Conservation (phyloP, 2,113 vertebrate genomes). For the Neopipo cinnamomea region DNA sequence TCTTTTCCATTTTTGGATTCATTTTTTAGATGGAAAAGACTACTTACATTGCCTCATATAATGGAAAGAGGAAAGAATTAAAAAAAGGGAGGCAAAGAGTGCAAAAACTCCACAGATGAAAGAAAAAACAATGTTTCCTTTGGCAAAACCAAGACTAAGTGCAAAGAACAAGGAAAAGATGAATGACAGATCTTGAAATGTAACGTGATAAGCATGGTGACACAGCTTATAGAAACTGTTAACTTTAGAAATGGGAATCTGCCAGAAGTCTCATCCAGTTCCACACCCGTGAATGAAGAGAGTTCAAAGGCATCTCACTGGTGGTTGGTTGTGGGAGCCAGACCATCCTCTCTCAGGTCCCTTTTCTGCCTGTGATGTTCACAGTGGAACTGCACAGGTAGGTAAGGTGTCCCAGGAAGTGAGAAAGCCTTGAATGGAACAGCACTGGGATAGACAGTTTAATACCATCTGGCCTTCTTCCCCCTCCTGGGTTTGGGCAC, state of each 20-base stretch:
- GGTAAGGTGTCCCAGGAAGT: not conserved
- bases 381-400: not conserved
- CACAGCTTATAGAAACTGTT: not conserved
- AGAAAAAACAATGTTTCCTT: not conserved
- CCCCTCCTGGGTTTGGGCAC: not conserved
- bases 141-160: not conserved
- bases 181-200: not conserved
- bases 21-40: not conserved
- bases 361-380: not conserved
- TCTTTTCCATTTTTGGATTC: not conserved
- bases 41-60: not conserved
- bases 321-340: not conserved
- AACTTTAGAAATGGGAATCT: not conserved
- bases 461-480: not conserved
- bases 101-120: accelerated
- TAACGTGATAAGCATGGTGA: not conserved
- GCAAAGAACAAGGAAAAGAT: not conserved
- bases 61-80: not conserved
- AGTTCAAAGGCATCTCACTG: not conserved
- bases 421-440: not conserved
- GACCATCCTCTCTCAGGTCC: not conserved
- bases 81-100: not conserved
- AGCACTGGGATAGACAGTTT: not conserved
- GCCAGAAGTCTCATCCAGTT: not conserved
- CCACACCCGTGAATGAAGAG: not conserved